Base-by-base conservation (phyloP, 53 echinoderm and acorn worm species). In the Holothuria scabra region DNA sequence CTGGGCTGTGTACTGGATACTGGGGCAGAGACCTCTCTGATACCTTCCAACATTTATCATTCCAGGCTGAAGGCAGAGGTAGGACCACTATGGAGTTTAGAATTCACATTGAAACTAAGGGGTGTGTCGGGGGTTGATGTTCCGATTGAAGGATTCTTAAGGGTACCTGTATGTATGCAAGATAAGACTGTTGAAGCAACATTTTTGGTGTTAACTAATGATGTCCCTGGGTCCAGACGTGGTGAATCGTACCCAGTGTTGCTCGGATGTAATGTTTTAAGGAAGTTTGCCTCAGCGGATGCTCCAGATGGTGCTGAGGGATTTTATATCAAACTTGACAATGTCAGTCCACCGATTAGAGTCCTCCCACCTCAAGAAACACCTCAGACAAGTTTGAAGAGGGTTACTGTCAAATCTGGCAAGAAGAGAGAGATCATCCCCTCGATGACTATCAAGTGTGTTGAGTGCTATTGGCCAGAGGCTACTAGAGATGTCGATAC, bases 1-100 rank as follows among this genome's bases (percentile, higher is more conserved):
- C 37, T 66, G 66, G 79, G 59, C 35, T 86, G 86, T 63, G 76
- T 86, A 44, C 57, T 85, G 11, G 85, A 85, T 14, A 85, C 85
- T 25, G 85, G 76, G 46, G 65, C 85, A 26, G 85, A 86, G 26
- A 86, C 86, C 63, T 62, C n/a, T 62, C 10, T 18, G 63, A 62
- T 62, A 62, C 63, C 63, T 12, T 62, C 63, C 63, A 62, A 24
- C 63, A 14, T 62, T 62, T 4, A 62, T 62, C 63, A 62, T 20
- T 62, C 63, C 63, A 24, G 29, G 10, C 6, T 62, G 63, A 62
- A 62, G 63, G 11, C 74, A 49, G 68, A 84, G 28, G 35, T 70
- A 30, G 71, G 56, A 31, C 55, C 67, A 28, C 68, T 84, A 57
- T 58, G 70, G 16, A 68, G 34, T 67, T 66, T 67, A 28, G 84